Base-by-base conservation (phyloP, 2,797 vertebrate genomes). In the Melanotaenia trifasciata region DNA sequence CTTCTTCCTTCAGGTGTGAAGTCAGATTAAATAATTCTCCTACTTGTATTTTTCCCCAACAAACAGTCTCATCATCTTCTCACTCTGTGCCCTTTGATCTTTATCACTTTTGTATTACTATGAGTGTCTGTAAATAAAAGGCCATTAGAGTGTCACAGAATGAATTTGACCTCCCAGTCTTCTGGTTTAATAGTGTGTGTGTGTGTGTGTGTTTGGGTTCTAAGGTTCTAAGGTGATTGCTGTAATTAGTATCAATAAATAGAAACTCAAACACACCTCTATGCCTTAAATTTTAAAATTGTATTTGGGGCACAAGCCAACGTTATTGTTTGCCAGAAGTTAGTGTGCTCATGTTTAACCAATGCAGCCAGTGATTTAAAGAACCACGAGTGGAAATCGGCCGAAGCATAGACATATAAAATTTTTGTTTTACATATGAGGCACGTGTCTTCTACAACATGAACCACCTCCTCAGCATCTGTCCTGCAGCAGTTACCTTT, bases 1-100 rank as follows among this genome's bases (percentile, higher is more conserved):
- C 54, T 76, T 69, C 70, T 59, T 13, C 47, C 54, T 43, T 70
- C 64, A 76, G 54, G 70, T 78, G 75, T 77, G 66, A 79, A 64
- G 73, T 66, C 57, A 80, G 79, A 86, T 58, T 76, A 32, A 51
- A 14, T 33, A 5, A 24, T 33, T 8, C 22, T 35, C 30, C 30
- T 62, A 28, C 60, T 54, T 18, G 20, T 63, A 5, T 57, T 56
- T 47, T 54, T 28, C 9, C 26, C 5, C 18, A 26, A 65, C 33
- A 54, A 38, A 26, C 36, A 28, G n/a, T 35, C 24, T 74, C 61
- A 57, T 68, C 32, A 35, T 69, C 22, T 50, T 43, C 24, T 56
- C 64, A 6, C 26, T 5, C 38, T 40, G 38, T 28, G 14, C 60
- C 51, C 28, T 57, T 61, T 54, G 4, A 22, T 24, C n/a, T 68